A percentile compares a stretch with the other conserved stretches of the same genome.
phyloP scores from a whole-genome alignment of 2,113 vertebrate genomes.

The Xiphophorus hellerii region DNA sequence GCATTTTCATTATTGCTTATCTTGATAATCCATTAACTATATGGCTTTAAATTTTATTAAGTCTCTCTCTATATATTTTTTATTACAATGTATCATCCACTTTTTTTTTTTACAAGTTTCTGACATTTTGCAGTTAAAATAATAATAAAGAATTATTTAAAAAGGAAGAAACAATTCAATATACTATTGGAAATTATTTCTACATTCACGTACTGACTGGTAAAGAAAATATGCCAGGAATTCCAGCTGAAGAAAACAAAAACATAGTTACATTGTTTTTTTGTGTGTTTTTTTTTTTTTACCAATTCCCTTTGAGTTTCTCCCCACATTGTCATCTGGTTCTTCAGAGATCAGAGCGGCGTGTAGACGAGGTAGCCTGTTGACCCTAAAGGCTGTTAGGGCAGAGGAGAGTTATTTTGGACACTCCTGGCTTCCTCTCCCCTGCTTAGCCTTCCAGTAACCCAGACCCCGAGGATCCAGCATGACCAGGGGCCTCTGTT shows the following conservation, averaged over 20 bases:
- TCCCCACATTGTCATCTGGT: not conserved
- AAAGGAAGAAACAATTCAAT: not conserved
- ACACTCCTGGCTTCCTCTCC: conserved; percentile 69
- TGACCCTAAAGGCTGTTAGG: conserved; percentile 54
- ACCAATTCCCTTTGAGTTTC: not conserved
- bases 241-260: not conserved
- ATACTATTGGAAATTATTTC: not conserved
- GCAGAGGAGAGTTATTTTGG: conserved; percentile 70
- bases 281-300: not conserved
- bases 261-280: not conserved
- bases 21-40: not conserved
- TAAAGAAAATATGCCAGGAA: not conserved
- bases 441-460: conserved; percentile 71
- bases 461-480: conserved; percentile 73
- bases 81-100: not conserved
- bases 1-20: not conserved
- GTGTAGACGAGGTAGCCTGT: conserved; percentile 8
- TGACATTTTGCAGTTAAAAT: not conserved
- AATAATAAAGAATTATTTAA: not conserved
- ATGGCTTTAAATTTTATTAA: no score
- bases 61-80: no score
- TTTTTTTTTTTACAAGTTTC: not conserved
- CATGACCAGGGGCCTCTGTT: conserved; percentile 72
- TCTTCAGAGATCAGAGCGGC: not conserved
- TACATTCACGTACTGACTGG: not conserved